Percentiles rank a stretch among this genome's conserved stretches.
phyloP scores from a whole-genome alignment of 2,888 invertebrate species.

The Chorisops tibialis region DNA sequence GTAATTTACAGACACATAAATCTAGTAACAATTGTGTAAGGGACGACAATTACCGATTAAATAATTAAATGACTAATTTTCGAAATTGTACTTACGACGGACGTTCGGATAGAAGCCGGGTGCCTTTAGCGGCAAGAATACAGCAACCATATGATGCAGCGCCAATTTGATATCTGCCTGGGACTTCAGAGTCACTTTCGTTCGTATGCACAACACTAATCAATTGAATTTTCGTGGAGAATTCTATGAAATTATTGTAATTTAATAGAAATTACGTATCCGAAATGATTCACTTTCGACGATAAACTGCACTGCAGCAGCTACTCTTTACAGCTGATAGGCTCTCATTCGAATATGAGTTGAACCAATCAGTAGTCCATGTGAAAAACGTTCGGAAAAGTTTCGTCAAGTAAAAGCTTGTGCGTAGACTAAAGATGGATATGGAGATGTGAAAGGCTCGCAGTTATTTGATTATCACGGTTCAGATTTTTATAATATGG shows the following conservation, averaged over 20 bases:
- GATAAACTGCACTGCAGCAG: conserved; percentile 30
- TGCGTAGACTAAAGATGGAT: background rate
- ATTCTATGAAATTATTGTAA: background rate
- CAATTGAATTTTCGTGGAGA: background rate
- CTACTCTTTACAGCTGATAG: conserved; percentile 26
- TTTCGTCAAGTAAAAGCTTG: background rate
- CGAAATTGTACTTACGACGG: conserved; percentile 5
- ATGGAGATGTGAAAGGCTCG: background rate
- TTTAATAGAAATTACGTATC: background rate
- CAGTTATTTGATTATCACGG: background rate
- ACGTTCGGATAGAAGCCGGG: conserved; percentile 10
- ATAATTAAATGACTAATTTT: background rate
- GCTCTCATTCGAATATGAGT: conserved; percentile 4
- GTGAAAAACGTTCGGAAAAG: background rate
- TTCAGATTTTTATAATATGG: no score
- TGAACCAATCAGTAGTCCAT: background rate
- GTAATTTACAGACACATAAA: no score
- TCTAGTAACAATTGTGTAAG: no score
- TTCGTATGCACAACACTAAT: background rate
- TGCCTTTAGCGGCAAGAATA: conserved; percentile 11
- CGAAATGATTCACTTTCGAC: conserved; percentile 21
- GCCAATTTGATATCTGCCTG: conserved; percentile 1
- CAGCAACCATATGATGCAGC: conserved; percentile 20
- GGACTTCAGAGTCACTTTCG: conserved; percentile 18
- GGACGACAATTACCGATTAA: no score